phyloP scores from a whole-genome alignment of 2,888 invertebrate species.

The Liopterus haemorrhoidalis region DNA sequence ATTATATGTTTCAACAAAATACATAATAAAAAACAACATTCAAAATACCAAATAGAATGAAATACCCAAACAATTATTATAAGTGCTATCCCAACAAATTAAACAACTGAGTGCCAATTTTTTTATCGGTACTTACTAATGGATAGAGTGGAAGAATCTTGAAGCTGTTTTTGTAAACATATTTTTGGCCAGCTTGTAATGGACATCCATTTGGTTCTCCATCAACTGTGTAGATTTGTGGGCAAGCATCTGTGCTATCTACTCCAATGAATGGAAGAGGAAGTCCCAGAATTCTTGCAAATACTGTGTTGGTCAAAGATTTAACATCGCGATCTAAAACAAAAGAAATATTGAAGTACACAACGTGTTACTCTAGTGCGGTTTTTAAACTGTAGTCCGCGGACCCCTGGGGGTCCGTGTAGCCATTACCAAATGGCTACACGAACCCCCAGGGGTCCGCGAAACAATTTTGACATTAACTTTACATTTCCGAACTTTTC shows the following conservation, averaged over 20 bases:
- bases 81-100: background rate
- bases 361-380: too few relatives aligned
- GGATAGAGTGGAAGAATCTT: conserved; percentile 53
- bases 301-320: conserved; percentile 54
- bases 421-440: too few relatives aligned
- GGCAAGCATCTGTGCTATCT: conserved; percentile 63
- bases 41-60: background rate
- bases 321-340: conserved; percentile 52
- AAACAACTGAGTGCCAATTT: background rate
- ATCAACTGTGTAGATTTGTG: conserved; percentile 53
- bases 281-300: conserved; percentile 57
- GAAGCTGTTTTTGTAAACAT: conserved; percentile 62
- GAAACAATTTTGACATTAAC: too few relatives aligned
- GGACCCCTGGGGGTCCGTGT: too few relatives aligned
- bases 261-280: conserved; percentile 71
- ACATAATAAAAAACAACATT: conserved; percentile 7
- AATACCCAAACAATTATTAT: conserved; percentile 1
- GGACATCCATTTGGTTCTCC: conserved; percentile 62
- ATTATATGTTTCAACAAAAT: conserved; percentile 13
- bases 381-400: too few relatives aligned
- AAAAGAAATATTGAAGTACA: too few relatives aligned
- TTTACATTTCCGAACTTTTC: too few relatives aligned
- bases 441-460: too few relatives aligned
- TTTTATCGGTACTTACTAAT: conserved; percentile 43
- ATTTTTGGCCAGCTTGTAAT: conserved; percentile 59